Conservation (phyloP, 2,113 vertebrate genomes). For the Tympanuchus pallidicinctus region DNA sequence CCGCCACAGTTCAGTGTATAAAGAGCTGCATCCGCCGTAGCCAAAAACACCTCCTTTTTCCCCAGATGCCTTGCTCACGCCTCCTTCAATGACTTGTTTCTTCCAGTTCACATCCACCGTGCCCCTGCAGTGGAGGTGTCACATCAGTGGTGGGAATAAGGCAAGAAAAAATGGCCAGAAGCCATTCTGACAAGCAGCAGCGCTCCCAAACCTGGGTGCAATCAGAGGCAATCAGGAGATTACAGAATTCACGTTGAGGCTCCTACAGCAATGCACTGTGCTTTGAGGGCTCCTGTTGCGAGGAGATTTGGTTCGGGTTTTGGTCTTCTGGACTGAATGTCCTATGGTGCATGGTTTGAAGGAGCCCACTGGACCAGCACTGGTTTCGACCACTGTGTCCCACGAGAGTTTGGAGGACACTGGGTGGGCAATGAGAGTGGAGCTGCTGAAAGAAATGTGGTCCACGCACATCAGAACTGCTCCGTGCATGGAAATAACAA, state of each 20-base stretch:
- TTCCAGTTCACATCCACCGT: background rate
- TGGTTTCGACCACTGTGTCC: background rate
- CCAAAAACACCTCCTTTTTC: background rate
- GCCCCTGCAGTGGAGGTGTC: background rate
- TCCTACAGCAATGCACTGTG: background rate
- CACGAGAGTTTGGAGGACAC: fast-evolving
- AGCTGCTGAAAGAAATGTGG: background rate
- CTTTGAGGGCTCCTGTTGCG: background rate
- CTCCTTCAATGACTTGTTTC: background rate
- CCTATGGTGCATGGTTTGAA: background rate
- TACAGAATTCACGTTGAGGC: background rate
- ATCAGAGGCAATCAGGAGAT: background rate
- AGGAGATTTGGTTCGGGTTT: background rate
- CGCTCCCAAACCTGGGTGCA: background rate
- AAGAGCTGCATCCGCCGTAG: background rate
- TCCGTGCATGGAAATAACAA: background rate
- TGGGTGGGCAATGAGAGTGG: background rate
- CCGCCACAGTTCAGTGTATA: fast-evolving
- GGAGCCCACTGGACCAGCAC: background rate
- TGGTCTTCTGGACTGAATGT: no score
- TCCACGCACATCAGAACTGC: no score
- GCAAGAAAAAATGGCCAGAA: no score
- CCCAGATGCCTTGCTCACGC: background rate
- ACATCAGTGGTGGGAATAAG: background rate
- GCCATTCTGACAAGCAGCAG: background rate